Base-by-base conservation (phyloP, 2,888 invertebrate genomes). In the Phengaris arion region DNA sequence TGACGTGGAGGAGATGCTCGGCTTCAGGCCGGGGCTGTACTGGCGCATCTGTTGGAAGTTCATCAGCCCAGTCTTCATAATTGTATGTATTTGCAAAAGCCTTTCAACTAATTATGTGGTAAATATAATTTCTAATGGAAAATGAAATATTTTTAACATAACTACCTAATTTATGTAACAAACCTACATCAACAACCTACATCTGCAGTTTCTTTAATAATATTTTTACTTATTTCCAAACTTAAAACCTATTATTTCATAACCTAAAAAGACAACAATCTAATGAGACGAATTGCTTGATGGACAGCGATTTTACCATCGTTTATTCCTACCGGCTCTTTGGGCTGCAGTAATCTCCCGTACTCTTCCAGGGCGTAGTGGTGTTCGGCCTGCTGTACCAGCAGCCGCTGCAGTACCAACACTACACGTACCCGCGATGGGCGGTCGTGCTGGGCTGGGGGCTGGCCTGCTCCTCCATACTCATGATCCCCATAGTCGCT, bases 21-120 rank as follows among this genome's bases (percentile, higher is more conserved):
- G 97, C 2, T 95, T 95, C 83, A 93, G 95, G 81, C 97, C 97
- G 0, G 96, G 96, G 4, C 82, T 96, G 1, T 97, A 96, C 84
- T 97, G 97, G 97, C 94, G 97, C 83, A 95, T 97, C 83, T 97
- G 97, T 85, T 97, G 97, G 97, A 97, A 97, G 86, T 97, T 97
- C 84, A 94, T 97, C 83, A 97, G 96, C 82, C 97, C 97, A 0
- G 91, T 95, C 59, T 96, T 97, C 82, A 95, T 97, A 75, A 95
- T 96, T 84, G 97, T 97, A 93, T 95, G 96, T 92, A 73, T 52
- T 45, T 3, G 35, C 35, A 35, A 35, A 2, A 35, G 35, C 4
- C 2, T 35, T 35, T 35, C 35, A 35, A 35, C 35, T 35, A 35
- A 0, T 35, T 35, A 35, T 35, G 2, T 3, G 35, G 35, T 35